Percentiles rank a stretch among this genome's conserved stretches.
These are phyloP conservation scores for Cardiocondyla obscurior DNA, from an alignment of 1,140 invertebrate species.

Conservation along the genomic window DNA sequence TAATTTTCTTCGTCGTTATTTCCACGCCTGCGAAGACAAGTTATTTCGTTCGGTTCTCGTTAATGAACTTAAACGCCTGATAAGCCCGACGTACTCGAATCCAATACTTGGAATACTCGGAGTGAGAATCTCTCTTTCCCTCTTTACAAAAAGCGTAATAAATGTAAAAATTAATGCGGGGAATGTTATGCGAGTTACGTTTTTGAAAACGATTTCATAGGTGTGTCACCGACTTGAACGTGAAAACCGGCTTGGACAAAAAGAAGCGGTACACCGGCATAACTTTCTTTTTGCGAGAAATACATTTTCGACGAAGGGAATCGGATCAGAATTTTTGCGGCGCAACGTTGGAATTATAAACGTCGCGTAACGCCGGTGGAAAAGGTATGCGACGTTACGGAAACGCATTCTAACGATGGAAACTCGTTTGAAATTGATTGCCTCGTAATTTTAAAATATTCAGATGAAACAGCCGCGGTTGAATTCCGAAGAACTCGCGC, in stretches of 20 bases:
- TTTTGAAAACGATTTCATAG: not conserved
- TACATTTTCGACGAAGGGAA: constrained; percentile 7
- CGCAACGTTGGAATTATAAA: not conserved
- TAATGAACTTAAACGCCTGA: not conserved
- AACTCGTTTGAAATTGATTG: not conserved
- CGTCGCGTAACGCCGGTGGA: not conserved
- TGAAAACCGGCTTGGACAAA: constrained; percentile 21
- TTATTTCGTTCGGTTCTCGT: not conserved
- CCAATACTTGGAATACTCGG: not conserved
- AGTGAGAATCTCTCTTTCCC: not conserved
- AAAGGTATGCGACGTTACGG: not conserved
- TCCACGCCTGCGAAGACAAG: not conserved
- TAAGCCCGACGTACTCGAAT: not conserved
- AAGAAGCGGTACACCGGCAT: constrained; percentile 27
- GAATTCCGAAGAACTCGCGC: not conserved
- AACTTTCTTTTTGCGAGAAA: constrained; percentile 39
- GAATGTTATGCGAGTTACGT: not conserved
- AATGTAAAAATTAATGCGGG: not conserved
- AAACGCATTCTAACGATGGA: not conserved
- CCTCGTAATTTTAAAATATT: not conserved
- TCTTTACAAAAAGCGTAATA: not conserved
- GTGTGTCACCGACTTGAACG: not conserved
- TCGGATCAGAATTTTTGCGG: not conserved
- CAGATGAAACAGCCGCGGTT: not conserved
- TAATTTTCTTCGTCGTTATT: not conserved